A percentile compares a stretch with the other conserved stretches of the same genome.
phyloP scores from a whole-genome alignment of 1,140 invertebrate genomes.

The Drosophila lowei region DNA sequence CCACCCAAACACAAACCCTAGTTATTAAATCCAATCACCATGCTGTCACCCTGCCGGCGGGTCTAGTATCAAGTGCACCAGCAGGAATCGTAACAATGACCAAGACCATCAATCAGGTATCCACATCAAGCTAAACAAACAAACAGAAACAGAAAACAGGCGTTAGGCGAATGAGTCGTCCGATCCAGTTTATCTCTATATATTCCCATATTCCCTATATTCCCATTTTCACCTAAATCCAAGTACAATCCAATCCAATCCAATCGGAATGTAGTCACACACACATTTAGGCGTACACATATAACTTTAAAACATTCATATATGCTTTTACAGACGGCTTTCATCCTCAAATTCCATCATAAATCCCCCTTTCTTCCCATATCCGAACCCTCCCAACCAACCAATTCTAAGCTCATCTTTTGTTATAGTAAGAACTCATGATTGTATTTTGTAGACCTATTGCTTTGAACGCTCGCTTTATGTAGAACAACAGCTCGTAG shows the following conservation, averaged over 20 bases:
- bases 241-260: not conserved
- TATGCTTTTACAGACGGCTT: slow-evolving; percentile 3
- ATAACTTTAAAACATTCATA: slow-evolving; percentile 1
- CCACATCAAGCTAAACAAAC: slow-evolving; percentile 55
- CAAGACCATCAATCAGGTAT: slow-evolving; percentile 83
- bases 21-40: slow-evolving; percentile 83
- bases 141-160: slow-evolving; percentile 41
- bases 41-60: slow-evolving; percentile 83
- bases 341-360: not conserved
- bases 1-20: slow-evolving; percentile 83
- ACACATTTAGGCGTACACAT: slow-evolving; percentile 20
- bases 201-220: slow-evolving; percentile 1
- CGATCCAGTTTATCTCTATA: slow-evolving; percentile 12
- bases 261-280: slow-evolving; percentile 28
- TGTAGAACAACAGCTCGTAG: slow-evolving; percentile 19
- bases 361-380: not conserved
- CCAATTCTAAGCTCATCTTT: not conserved
- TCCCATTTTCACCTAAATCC: slow-evolving; percentile 7
- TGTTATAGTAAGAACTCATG: not conserved
- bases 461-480: slow-evolving; percentile 32
- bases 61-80: slow-evolving; percentile 83
- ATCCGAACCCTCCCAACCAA: not conserved
- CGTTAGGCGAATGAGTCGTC: slow-evolving; percentile 39
- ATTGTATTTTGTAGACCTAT: slow-evolving; percentile 22
- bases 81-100: slow-evolving; percentile 83